A percentile compares a stretch with the other conserved stretches of the same genome.
These are phyloP conservation scores for Philypnodon macrostomus DNA, from an alignment of 2,797 vertebrate genomes.

Conservation along the genomic window DNA sequence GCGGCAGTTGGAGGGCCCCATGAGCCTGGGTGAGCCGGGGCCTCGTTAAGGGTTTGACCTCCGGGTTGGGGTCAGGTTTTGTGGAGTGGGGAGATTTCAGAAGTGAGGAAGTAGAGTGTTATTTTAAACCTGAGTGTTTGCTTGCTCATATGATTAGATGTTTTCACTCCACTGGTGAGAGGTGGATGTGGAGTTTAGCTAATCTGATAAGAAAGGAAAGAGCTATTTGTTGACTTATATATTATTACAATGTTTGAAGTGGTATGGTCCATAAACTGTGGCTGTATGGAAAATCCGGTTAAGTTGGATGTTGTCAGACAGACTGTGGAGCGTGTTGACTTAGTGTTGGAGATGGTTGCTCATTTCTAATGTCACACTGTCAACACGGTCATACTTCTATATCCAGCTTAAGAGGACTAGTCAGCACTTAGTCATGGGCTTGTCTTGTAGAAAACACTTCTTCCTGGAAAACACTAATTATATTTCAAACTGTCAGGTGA, in stretches of 20 bases:
- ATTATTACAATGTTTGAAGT: constrained; percentile 14
- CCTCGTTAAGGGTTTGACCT: constrained; percentile 74
- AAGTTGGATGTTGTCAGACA: constrained; percentile 1
- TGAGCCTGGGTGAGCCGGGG: constrained; percentile 65
- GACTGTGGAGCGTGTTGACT: constrained; percentile 6
- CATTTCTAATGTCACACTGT: constrained; percentile 24
- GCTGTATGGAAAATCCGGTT: background rate
- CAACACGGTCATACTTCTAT: constrained; percentile 23
- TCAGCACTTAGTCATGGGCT: constrained; percentile 17
- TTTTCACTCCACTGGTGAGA: constrained; percentile 39
- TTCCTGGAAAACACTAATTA: background rate
- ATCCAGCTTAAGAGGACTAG: constrained; percentile 15
- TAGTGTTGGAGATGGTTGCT: constrained; percentile 4
- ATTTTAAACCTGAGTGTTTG: constrained; percentile 68
- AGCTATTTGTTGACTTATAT: constrained; percentile 2
- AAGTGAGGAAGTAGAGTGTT: constrained; percentile 70
- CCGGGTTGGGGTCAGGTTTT: constrained; percentile 67
- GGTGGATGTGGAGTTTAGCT: constrained; percentile 17
- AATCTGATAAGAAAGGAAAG: constrained; percentile 22
- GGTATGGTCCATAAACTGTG: background rate
- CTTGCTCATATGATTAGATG: constrained; percentile 69
- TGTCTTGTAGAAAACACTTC: constrained; percentile 4
- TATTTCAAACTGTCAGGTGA: background rate
- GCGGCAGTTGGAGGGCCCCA: constrained; percentile 62
- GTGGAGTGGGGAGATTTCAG: constrained; percentile 63